A percentile compares a stretch with the other conserved stretches of the same genome.
Conservation (phyloP, 2,888 invertebrate genomes). For the Halictus quadricinctus region DNA sequence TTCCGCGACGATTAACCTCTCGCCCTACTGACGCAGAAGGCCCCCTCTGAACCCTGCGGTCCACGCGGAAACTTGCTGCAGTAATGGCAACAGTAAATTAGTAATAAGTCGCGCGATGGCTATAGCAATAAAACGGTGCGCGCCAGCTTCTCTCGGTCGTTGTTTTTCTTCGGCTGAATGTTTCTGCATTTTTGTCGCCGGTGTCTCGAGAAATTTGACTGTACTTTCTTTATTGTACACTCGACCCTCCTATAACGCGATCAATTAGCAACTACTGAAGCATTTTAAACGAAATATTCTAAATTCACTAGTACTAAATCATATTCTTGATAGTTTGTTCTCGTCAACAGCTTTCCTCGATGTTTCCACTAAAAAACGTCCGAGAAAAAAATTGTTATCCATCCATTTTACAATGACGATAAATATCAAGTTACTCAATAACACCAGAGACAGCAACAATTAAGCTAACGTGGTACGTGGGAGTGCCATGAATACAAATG, state of each 20-base stretch:
- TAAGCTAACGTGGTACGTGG: neutral
- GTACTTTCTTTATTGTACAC: neutral
- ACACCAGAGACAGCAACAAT: neutral
- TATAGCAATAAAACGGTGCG: neutral
- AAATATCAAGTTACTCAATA: neutral
- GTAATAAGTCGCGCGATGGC: neutral
- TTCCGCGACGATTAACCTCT: slow-evolving; percentile 12
- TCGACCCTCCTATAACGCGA: no score
- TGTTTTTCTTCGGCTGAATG: neutral
- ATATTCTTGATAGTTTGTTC: no score
- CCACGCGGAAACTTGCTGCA: neutral
- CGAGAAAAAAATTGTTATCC: neutral
- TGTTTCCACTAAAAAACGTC: neutral
- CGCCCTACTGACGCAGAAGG: neutral
- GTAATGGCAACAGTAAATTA: neutral
- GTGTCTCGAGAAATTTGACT: neutral
- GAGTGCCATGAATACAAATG: neutral
- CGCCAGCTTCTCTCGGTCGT: neutral
- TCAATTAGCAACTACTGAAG: no score
- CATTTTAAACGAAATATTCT: no score
- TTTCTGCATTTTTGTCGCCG: neutral
- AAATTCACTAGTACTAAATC: no score
- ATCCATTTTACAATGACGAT: neutral
- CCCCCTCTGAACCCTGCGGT: neutral
- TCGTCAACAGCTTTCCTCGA: no score